phyloP scores from a whole-genome alignment of 2,113 vertebrate species.

The Bufo bufo region DNA sequence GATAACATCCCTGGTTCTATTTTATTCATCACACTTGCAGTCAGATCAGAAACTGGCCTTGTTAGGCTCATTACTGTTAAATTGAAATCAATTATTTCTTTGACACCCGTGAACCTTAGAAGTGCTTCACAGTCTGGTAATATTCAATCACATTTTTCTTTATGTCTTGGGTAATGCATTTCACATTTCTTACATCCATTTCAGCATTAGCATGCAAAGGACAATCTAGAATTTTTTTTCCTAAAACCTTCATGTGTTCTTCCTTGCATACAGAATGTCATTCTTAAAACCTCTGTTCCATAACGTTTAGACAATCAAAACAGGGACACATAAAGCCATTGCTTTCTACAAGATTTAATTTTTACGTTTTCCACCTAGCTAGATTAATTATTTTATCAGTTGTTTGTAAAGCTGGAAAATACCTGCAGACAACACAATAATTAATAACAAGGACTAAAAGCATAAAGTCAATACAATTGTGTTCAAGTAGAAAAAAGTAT shows the following conservation, averaged over 20 bases:
- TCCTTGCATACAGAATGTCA: not conserved
- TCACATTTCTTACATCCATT: conserved; percentile 25
- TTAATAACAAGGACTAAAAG: not conserved
- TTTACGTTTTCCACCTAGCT: not conserved
- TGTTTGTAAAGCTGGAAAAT: not conserved
- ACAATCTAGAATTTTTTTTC: not conserved
- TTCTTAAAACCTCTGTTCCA: conserved; percentile 4
- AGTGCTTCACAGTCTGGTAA: conserved; percentile 41
- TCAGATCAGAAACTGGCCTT: conserved; percentile 30
- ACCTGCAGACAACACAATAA: not conserved
- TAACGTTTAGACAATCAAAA: not conserved
- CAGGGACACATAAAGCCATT: not conserved
- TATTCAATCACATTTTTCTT: conserved; percentile 51
- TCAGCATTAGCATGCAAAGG: conserved; percentile 11
- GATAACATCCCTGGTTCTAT: conserved; percentile 11
- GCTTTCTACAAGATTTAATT: conserved; percentile 2
- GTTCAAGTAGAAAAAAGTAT: not conserved
- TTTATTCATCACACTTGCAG: conserved; percentile 38
- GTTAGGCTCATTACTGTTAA: conserved; percentile 48
- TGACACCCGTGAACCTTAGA: conserved; percentile 47
- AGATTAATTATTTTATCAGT: not conserved
- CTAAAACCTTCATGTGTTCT: conserved; percentile 30
- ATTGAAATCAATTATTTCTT: conserved; percentile 51
- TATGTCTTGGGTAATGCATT: conserved; percentile 41
- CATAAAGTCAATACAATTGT: not conserved